Evolutionary conservation across 2,113 vertebrate genomes (phyloP), one percentile per base, ranked within the genome.

Genomic region (Hyaena hyaena): DNA sequence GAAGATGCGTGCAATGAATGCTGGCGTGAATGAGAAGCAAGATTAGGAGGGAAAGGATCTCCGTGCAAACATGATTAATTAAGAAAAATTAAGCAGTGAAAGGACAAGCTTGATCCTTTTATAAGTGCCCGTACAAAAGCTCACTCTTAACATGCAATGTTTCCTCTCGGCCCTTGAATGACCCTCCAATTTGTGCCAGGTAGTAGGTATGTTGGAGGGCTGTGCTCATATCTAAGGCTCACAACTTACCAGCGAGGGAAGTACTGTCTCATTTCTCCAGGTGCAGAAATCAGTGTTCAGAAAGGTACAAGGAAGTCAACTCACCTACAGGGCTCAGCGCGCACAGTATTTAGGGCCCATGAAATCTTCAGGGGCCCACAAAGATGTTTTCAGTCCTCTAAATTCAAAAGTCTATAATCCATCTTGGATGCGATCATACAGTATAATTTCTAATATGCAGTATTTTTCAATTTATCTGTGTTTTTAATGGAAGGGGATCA

Each of bases 51-150:
- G 43, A 50, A 61, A 48, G 63, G 86, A 74, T 76, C 65, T 81
- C 83, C n/a, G 0, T 14, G n/a, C 76, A 92, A 92, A 85, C 65
- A 88, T 33, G 65, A 88, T 84, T 65, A 82, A 89, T 24, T 43
- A 69, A 83, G 68, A 80, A 86, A 96, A 95, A 86, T 48, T 65
- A 50, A 28, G 26, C 26, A 16, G 23, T 19, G 5, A 79, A 73
- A 81, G 71, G n/a, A 83, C 69, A 94, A 33, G 15, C 28, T 58
- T 33, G 43, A 83, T 66, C 58, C 66, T 93, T 87, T 68, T 26
- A 9, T 21, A 77, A 66, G 61, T 16, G 14, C 21, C 73, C 89
- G 9, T 33, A 28, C 58, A 39, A 83, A 83, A 23, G 7, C 31
- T 63, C 1, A 0, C 35, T 79, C 69, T 76, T 71, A 28, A 28